These are phyloP conservation scores for Fragum whitleyi DNA, from an alignment of 2,888 invertebrate genomes.

Conservation along the genomic window DNA sequence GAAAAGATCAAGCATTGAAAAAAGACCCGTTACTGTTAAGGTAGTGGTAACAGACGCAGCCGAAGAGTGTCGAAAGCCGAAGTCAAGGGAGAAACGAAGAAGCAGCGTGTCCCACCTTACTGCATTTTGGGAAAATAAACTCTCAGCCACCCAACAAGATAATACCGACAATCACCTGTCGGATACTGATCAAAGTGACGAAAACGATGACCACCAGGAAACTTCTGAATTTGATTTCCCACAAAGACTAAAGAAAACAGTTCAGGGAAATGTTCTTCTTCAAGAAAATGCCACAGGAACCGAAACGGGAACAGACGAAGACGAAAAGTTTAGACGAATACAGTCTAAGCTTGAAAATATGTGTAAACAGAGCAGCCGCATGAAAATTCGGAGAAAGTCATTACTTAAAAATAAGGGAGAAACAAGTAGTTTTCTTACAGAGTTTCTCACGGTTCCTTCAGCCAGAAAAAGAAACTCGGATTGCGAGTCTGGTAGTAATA, in stretches of 20 bases:
- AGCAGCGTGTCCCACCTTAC: conserved; percentile 10
- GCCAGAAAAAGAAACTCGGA: conserved; percentile 7
- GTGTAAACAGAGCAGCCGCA: background rate
- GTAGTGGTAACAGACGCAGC: background rate
- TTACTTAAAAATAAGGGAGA: conserved; percentile 6
- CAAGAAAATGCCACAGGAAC: background rate
- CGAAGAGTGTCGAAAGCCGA: background rate
- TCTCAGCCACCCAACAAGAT: background rate
- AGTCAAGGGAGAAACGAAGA: background rate
- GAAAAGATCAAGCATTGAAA: conserved; percentile 4
- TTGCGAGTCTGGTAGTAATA: conserved; percentile 4
- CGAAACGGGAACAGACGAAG: conserved; percentile 8
- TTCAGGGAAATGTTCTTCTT: background rate
- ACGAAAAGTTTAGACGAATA: conserved; percentile 13
- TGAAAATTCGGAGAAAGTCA: conserved; percentile 6
- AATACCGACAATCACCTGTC: background rate
- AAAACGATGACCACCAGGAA: background rate
- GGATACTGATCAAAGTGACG: background rate
- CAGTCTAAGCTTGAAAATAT: conserved; percentile 2
- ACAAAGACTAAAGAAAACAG: background rate
- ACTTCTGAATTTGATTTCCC: background rate
- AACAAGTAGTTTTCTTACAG: conserved; percentile 17
- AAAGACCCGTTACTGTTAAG: too few species aligned
- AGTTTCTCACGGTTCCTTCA: conserved; percentile 11
- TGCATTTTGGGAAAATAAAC: background rate